Evolutionary conservation across 2,797 vertebrate genomes (phyloP).

Genomic region (Aplochiton taeniatus): DNA sequence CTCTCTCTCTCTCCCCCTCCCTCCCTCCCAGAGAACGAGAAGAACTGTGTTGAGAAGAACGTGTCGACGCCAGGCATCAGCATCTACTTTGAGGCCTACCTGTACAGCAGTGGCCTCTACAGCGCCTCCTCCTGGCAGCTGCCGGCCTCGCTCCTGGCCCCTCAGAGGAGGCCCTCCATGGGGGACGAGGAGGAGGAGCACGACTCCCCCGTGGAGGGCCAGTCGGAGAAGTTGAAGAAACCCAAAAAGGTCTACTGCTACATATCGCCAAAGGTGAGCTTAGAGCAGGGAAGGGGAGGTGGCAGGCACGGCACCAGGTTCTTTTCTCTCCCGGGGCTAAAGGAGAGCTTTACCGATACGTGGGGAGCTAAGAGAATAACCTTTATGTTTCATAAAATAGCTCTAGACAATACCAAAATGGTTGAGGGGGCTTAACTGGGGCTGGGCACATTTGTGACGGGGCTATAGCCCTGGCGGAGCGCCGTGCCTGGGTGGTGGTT

Average conservation of each 20-base stretch:
- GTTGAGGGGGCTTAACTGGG: too few species aligned
- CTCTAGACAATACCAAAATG: too few species aligned
- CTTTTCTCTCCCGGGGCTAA: too few species aligned
- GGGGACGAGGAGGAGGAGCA: conserved; percentile 91
- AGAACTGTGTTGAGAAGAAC: conserved; percentile 93
- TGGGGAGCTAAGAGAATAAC: too few species aligned
- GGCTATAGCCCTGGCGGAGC: too few species aligned
- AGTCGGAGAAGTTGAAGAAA: conserved; percentile 95
- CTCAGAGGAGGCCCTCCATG: conserved; percentile 88
- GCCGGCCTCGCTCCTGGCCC: conserved; percentile 81
- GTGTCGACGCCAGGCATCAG: conserved; percentile 96
- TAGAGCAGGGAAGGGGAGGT: background rate
- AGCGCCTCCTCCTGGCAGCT: conserved; percentile 88
- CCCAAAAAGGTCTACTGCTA: conserved; percentile 99
- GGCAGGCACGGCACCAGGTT: too few species aligned
- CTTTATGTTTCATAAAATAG: too few species aligned
- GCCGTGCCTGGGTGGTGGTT: too few species aligned
- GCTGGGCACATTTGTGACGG: too few species aligned
- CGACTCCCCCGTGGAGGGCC: conserved; percentile 90
- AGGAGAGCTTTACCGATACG: too few species aligned
- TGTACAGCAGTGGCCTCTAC: conserved; percentile 90
- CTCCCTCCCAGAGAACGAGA: conserved; percentile 87
- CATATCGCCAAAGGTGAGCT: conserved; percentile 94
- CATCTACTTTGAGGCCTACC: conserved; percentile 98
- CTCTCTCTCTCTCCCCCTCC: background rate